phyloP scores from a whole-genome alignment of 2,797 vertebrate species.

The Lacerta viridis region DNA sequence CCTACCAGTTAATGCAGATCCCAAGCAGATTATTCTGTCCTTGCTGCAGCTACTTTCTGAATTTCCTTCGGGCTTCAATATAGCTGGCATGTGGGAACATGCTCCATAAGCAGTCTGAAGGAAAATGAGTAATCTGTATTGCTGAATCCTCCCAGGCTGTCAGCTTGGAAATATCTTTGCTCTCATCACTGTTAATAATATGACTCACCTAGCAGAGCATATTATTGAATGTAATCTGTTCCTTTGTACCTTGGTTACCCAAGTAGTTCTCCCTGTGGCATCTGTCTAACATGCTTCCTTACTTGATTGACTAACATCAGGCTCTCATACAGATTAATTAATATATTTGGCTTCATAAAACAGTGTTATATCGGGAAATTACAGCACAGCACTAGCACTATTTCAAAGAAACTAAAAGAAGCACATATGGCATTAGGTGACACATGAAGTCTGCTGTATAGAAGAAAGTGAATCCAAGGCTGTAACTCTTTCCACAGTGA shows the following conservation, averaged over 20 bases:
- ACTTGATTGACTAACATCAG: background rate
- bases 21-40: constrained; percentile 46
- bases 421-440: background rate
- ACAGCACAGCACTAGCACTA: no score
- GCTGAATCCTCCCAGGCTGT: constrained; percentile 46
- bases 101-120: background rate
- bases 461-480: background rate
- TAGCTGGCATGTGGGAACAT: constrained; percentile 59
- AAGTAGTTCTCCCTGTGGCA: background rate
- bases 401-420: background rate
- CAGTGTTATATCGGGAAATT: background rate
- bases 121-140: constrained; percentile 34
- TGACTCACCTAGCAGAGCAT: constrained; percentile 19
- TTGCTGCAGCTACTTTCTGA: constrained; percentile 25
- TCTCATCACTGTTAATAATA: background rate
- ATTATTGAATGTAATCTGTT: constrained; percentile 16
- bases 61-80: constrained; percentile 56
- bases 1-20: constrained; percentile 1
- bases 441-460: background rate
- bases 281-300: constrained; percentile 9
- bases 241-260: constrained; percentile 1
- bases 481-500: background rate
- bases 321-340: background rate
- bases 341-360: background rate
- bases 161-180: constrained; percentile 51